Evolutionary conservation across 2,888 invertebrate species (phyloP).

Genomic region (Himalopsyche kuldschensis): DNA sequence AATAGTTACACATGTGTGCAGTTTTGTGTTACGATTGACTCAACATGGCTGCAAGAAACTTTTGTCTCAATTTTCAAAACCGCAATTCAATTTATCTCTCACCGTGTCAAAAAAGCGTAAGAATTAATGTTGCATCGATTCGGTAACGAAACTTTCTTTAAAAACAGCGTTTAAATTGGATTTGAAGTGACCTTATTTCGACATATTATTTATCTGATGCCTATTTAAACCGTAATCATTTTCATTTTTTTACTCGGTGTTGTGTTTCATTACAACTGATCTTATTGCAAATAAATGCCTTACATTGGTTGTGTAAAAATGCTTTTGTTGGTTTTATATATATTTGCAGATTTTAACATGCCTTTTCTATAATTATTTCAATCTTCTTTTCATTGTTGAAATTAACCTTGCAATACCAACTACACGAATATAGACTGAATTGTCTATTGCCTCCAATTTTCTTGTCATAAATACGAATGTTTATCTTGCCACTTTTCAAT

Average conservation of each 20-base stretch:
- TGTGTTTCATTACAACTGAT: neutral
- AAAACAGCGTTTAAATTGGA: neutral
- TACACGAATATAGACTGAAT: no score
- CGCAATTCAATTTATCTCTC: neutral
- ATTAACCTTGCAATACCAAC: no score
- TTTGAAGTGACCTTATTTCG: neutral
- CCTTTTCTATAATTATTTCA: no score
- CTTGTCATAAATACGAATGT: no score
- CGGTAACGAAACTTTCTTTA: neutral
- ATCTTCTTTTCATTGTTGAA: no score
- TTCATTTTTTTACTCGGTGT: neutral
- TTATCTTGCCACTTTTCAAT: no score
- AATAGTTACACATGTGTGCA: neutral
- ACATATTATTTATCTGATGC: neutral
- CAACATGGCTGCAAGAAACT: neutral
- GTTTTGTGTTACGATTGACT: neutral
- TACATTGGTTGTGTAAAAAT: no score
- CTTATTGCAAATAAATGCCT: neutral
- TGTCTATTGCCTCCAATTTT: no score
- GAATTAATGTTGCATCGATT: neutral
- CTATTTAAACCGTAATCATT: neutral
- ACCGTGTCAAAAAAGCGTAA: neutral
- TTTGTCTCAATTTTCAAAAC: neutral
- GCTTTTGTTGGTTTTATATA: no score
- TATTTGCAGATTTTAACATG: neutral